Base-by-base conservation (phyloP, 2,797 vertebrate genomes). In the Lacerta agilis region DNA sequence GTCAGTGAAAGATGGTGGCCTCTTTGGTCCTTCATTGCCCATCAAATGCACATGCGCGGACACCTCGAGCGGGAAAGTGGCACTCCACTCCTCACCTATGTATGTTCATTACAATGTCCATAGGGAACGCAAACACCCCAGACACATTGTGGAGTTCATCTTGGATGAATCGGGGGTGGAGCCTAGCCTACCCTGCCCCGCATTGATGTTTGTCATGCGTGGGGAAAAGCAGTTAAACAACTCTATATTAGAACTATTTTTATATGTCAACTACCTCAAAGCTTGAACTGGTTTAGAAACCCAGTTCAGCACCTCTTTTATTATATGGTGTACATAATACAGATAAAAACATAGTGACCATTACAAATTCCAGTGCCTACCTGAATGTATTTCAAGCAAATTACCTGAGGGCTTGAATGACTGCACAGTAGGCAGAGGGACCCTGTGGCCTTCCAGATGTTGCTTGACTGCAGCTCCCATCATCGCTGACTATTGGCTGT, bases 231-330 rank as follows among this genome's bases (percentile, higher is more conserved):
- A 64, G 7, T 18, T 61, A 61, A 61, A 61, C 17, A 61, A 23
- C 18, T 64, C 61, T 64, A 23, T 64, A 64, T 64, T 18, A 64
- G 17, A 64, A 29, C 20, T 17, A 18, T 15, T 85, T 88, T 90
- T 86, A 17, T 43, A 79, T 64, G 2, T 49, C 23, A 86, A 85
- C 73, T 84, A 64, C 73, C 7, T 90, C 55, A 84, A 45, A 79
- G 76, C 33, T 66, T 79, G 85, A 75, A 18, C 9, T 11, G 13
- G 72, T 82, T 82, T 76, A 29, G 8, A 72, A 41, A 29, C 17
- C 4, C 29, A 79, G 41, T 72, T 66, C 23, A 69, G n/a, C 33
- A 58, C 27, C 9, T 61, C 45, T 36, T 61, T 18, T 15, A 55
- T 17, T 43, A 41, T 55, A 38, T 72, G 11, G 72, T 58, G 17